These are phyloP conservation scores for Halichoerus grypus DNA, from an alignment of 2,113 vertebrate species.

Conservation along the genomic window DNA sequence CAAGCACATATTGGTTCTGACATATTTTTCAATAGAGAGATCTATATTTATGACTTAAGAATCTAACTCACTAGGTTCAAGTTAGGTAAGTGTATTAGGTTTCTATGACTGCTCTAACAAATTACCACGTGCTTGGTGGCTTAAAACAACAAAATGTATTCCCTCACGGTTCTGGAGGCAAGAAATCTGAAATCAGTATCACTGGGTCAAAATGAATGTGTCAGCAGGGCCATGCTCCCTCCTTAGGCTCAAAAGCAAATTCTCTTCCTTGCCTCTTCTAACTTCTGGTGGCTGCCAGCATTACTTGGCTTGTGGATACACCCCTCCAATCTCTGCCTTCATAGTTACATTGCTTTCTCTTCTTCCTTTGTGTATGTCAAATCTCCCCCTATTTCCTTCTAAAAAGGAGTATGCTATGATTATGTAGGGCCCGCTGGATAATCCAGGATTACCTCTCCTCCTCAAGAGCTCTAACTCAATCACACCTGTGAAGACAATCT, in stretches of 20 bases:
- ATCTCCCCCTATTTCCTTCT: background rate
- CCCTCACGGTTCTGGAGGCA: background rate
- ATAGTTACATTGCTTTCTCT: background rate
- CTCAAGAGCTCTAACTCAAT: background rate
- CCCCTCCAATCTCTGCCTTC: background rate
- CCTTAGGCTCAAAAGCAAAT: background rate
- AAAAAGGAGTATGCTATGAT: background rate
- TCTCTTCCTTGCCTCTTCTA: background rate
- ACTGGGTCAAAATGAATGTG: background rate
- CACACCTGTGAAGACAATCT: background rate
- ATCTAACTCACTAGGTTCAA: slow-evolving; percentile 4
- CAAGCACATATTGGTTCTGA: background rate
- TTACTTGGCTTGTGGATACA: background rate
- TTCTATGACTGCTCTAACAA: background rate
- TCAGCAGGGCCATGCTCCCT: background rate
- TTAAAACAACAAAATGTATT: slow-evolving; percentile 2
- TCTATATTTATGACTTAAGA: background rate
- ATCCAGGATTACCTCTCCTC: background rate
- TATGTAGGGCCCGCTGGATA: too few relatives aligned
- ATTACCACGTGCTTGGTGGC: background rate
- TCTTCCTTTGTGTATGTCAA: background rate
- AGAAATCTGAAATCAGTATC: background rate
- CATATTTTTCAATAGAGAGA: background rate
- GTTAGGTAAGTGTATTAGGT: background rate
- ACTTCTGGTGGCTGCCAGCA: background rate